These are phyloP conservation scores for Epinotia brunnichana DNA, from an alignment of 2,888 invertebrate genomes.

Conservation along the genomic window DNA sequence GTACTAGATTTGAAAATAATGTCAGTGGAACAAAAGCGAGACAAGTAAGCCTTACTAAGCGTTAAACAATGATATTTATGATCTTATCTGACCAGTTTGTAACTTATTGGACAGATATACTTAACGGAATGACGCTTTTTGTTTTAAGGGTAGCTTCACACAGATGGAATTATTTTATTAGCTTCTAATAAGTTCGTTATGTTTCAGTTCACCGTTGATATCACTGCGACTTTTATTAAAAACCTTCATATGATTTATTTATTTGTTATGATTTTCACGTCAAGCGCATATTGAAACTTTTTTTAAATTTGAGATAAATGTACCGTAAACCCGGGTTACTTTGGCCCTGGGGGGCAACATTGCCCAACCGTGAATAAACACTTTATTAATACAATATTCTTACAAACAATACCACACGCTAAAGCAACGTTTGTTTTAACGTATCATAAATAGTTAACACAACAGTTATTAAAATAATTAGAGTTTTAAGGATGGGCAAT, in stretches of 20 bases:
- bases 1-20: conserved; percentile 1
- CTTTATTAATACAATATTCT: too few relatives aligned
- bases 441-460: too few relatives aligned
- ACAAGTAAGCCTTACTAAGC: conserved; percentile 1
- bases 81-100: conserved; percentile 6
- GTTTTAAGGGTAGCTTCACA: not conserved
- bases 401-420: too few relatives aligned
- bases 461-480: too few relatives aligned
- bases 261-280: not conserved
- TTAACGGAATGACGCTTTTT: not conserved
- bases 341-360: too few relatives aligned
- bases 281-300: not conserved
- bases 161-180: not conserved
- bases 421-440: too few relatives aligned
- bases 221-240: not conserved
- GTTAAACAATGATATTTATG: conserved; percentile 18
- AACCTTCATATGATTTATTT: too few relatives aligned
- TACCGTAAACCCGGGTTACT: too few relatives aligned
- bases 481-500: too few relatives aligned
- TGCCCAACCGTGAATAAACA: too few relatives aligned
- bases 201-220: not conserved
- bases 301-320: too few relatives aligned
- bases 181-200: not conserved
- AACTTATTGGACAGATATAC: conserved; percentile 10
- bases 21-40: conserved; percentile 17